Evolutionary conservation across 2,888 invertebrate species (phyloP).

Genomic region (Agrochola lota): DNA sequence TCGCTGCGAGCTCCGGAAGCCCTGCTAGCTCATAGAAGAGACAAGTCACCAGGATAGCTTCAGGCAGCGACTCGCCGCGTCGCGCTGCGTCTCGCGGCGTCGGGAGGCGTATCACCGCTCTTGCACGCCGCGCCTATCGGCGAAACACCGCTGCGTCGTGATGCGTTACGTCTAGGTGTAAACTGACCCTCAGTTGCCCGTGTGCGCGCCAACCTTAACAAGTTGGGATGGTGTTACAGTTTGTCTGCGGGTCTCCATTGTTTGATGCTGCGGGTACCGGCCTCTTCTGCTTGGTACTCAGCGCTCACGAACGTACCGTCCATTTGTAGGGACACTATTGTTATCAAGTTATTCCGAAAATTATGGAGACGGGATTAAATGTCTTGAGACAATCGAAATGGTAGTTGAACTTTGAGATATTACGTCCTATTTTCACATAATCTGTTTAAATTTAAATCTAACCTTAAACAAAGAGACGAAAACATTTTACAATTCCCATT

Average conservation of each 20-base stretch:
- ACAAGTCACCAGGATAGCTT: too few species aligned
- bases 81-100: too few species aligned
- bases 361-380: constrained; percentile 36
- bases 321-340: constrained; percentile 47
- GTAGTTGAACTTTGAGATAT: constrained; percentile 1
- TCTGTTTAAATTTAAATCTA: neutral
- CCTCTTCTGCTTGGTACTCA: constrained; percentile 23
- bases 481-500: neutral
- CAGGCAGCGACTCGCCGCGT: too few species aligned
- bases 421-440: neutral
- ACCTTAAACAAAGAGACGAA: neutral
- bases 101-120: too few species aligned
- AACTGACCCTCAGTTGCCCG: neutral
- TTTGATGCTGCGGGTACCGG: constrained; percentile 53
- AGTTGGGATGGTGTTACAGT: constrained; percentile 64
- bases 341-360: constrained; percentile 38
- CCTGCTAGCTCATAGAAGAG: too few species aligned
- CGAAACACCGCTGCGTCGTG: too few species aligned
- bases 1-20: too few species aligned
- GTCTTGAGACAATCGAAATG: constrained; percentile 18
- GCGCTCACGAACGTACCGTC: constrained; percentile 18
- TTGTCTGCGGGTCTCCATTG: constrained; percentile 67
- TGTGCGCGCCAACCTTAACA: constrained; percentile 55
- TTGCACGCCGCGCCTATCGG: too few species aligned
- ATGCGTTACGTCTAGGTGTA: too few species aligned